Conservation (phyloP, 2,113 vertebrate species). For the Pyrgilauda ruficollis region DNA sequence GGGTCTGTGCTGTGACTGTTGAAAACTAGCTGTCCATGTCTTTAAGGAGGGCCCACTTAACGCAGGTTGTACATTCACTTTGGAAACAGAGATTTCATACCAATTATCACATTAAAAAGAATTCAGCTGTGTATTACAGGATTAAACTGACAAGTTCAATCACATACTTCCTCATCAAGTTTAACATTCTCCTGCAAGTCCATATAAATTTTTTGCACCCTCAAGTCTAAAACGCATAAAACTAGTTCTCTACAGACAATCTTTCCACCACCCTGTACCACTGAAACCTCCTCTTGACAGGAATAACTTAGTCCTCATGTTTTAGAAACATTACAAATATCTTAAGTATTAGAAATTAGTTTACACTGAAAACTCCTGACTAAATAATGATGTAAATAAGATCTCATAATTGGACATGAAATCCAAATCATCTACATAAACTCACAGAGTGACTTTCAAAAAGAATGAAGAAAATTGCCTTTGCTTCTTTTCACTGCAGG, state of each 20-base stretch:
- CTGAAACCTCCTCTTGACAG: background rate
- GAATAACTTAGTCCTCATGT: background rate
- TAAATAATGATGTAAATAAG: background rate
- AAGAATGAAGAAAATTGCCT: background rate
- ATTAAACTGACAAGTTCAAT: background rate
- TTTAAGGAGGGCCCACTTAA: background rate
- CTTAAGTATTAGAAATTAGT: background rate
- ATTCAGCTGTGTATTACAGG: background rate
- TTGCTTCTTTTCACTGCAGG: background rate
- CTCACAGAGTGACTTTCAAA: fast-evolving
- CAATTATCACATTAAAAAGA: background rate
- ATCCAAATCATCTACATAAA: background rate
- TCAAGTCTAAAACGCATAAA: background rate
- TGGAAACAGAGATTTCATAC: background rate
- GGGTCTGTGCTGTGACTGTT: background rate
- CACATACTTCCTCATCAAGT: background rate
- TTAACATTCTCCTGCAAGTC: background rate
- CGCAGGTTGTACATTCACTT: background rate
- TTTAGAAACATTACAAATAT: background rate
- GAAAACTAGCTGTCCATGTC: background rate
- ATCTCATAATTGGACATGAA: background rate
- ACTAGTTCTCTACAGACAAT: background rate
- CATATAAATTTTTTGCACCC: background rate
- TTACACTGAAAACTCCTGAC: background rate
- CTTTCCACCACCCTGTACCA: background rate